These are phyloP conservation scores for Tribolium freemani DNA, from an alignment of 2,888 invertebrate species.

Conservation along the genomic window DNA sequence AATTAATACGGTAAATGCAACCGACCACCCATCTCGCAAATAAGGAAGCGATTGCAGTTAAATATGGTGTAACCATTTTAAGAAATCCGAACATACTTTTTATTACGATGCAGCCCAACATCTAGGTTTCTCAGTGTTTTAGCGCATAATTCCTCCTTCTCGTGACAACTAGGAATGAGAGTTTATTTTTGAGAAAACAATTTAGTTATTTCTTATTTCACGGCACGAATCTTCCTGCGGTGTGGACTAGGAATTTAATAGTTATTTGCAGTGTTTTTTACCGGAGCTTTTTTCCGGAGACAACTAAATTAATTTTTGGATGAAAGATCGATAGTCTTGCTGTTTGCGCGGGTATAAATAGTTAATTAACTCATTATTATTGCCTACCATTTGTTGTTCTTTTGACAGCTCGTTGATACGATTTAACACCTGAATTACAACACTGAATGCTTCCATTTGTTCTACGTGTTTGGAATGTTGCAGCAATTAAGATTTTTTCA, in stretches of 20 bases:
- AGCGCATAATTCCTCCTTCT: not conserved
- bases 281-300: not conserved
- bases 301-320: not conserved
- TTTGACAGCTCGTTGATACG: not conserved
- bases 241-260: not conserved
- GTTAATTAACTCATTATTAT: not conserved
- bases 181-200: not conserved
- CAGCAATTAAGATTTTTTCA: not conserved
- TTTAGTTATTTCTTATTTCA: not conserved
- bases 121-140: not conserved
- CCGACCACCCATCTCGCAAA: not conserved
- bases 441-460: not conserved
- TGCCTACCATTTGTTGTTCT: not conserved
- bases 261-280: not conserved
- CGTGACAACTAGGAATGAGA: not conserved
- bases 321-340: not conserved
- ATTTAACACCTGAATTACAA: not conserved
- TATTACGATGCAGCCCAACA: not conserved
- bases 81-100: not conserved
- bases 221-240: not conserved
- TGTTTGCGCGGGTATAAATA: not conserved
- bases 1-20: not conserved
- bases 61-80: not conserved
- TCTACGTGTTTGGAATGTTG: not conserved
- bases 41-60: not conserved